phyloP scores from a whole-genome alignment of 2,888 invertebrate species.

The Petrolisthes cinctipes region DNA sequence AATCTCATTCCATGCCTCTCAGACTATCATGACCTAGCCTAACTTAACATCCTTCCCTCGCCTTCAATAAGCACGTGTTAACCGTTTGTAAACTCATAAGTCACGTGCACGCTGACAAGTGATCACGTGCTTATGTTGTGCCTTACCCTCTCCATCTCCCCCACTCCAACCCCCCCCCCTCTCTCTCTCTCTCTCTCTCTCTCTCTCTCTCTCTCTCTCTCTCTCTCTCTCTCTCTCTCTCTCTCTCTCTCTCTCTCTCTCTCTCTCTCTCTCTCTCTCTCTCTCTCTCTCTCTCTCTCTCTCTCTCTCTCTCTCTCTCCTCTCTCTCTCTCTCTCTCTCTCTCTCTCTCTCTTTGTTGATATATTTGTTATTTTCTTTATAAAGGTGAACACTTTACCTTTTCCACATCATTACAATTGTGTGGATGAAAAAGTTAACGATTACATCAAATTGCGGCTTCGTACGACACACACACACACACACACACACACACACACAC shows the following conservation, averaged over 20 bases:
- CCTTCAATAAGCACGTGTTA: no score
- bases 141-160: background rate
- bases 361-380: slow-evolving; percentile 10
- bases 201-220: background rate
- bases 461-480: background rate
- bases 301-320: slow-evolving; percentile 24
- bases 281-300: slow-evolving; percentile 23
- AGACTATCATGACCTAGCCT: no score
- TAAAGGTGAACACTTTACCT: slow-evolving; percentile 15
- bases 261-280: slow-evolving; percentile 15
- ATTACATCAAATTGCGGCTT: background rate
- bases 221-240: background rate
- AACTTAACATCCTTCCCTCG: no score
- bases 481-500: background rate
- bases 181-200: background rate
- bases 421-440: no score
- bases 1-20: no score
- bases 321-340: background rate
- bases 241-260: background rate
- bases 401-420: no score
- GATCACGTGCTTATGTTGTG: background rate
- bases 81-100: no score
- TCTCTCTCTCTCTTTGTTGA: background rate
- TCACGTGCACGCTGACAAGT: no score
- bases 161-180: background rate